Conservation (phyloP, 2,888 invertebrate species). For the Tolmerus cingulatus region DNA sequence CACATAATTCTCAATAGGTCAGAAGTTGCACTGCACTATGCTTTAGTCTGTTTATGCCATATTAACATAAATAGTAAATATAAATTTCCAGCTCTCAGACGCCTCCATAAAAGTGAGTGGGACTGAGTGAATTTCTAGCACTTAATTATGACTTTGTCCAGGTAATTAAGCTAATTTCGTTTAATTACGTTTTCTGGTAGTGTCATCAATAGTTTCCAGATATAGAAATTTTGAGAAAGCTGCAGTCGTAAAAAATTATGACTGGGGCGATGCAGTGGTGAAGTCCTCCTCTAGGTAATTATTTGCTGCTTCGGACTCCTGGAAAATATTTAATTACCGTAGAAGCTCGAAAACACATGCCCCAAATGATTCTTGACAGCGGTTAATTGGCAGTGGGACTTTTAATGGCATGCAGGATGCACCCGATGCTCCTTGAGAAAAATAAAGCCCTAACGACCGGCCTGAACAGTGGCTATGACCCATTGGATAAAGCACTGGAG, state of each 20-base stretch:
- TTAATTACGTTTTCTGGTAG: conserved; percentile 9
- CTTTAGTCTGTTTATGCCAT: neutral
- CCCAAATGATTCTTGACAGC: conserved; percentile 20
- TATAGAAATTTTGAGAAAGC: neutral
- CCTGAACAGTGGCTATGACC: conserved; percentile 38
- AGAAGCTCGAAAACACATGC: neutral
- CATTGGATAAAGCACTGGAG: conserved; percentile 38
- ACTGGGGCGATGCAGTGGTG: neutral
- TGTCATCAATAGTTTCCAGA: neutral
- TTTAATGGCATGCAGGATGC: conserved; percentile 31
- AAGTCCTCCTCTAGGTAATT: neutral
- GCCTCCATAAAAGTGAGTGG: neutral
- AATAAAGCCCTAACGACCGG: conserved; percentile 46
- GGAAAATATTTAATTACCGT: conserved; percentile 22
- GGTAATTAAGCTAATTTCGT: conserved; percentile 3
- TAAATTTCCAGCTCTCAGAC: neutral
- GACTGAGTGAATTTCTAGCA: neutral
- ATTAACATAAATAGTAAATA: neutral
- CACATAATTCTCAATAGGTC: neutral
- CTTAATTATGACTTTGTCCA: neutral
- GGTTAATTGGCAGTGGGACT: conserved; percentile 25
- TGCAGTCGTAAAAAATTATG: neutral
- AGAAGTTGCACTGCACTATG: neutral
- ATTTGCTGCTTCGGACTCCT: neutral
- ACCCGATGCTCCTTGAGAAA: conserved; percentile 5